Evolutionary conservation across 64 coral and sea anemone genomes (phyloP), one percentile per base, ranked within the genome.

Genomic region (Montipora efflorescens): DNA sequence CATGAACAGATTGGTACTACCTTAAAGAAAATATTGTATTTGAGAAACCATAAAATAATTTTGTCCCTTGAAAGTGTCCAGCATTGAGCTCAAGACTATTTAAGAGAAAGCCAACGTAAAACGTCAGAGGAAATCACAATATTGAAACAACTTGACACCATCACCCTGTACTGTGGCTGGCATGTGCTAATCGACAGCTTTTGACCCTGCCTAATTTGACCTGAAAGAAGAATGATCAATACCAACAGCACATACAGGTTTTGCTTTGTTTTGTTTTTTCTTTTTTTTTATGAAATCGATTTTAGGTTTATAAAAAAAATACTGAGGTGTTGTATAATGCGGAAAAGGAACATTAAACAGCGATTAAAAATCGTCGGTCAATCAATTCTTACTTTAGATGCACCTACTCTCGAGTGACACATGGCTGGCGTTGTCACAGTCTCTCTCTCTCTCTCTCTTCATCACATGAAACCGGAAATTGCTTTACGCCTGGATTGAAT

Each of bases 381-480:
- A 14, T 64, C 61, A 64, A 64, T 16, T 12, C 61, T 12, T 3
- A 12, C 1, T 14, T 64, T 3, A 64, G 3, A 64, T 13, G 43
- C 36, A 84, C 59, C 13, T 15, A 15, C 8, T 81, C 51, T 18
- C n/a, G 3, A 3, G 50, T 11, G 4, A 59, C 79, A 81, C 10
- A 50, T 12, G 59, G 4, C 79, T 12, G 59, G 4, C 43, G 48
- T 69, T 84, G 47, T 16, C 23, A 23, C 10, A 14, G 15, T 21
- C 9, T 44, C 64, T 43, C 62, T 43, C 62, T 49, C 15, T 50
- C 82, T 48, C 22, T 72, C 82, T 45, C 51, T 86, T 86, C 82
- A 64, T 71, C 82, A 86, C 70, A 86, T 10, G 46, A 72, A 72
- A 86, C 82, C 82, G 82, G 82, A 86, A 86, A 86, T 67, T 49